Percentiles rank a stretch among this genome's conserved stretches.
phyloP scores from a whole-genome alignment of 2,797 vertebrate genomes.

The Euphonia xanthogaster region DNA sequence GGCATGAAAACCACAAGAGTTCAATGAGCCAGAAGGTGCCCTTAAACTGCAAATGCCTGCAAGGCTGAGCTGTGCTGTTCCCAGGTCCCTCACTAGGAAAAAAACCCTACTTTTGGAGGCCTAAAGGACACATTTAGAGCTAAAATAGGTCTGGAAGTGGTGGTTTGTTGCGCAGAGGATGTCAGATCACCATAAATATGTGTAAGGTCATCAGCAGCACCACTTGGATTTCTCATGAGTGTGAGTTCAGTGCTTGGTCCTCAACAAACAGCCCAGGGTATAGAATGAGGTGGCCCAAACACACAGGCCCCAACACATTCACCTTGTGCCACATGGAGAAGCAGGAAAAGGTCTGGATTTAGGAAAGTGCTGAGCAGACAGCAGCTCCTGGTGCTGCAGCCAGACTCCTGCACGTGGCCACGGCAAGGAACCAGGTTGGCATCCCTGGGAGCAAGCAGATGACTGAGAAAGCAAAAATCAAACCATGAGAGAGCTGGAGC shows the following conservation, averaged over 20 bases:
- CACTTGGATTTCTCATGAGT: rapidly evolving
- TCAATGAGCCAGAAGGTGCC: neutral
- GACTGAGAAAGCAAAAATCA: neutral
- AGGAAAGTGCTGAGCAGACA: neutral
- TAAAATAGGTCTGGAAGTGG: neutral
- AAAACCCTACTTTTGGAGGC: neutral
- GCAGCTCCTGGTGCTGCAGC: neutral
- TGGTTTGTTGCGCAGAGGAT: neutral
- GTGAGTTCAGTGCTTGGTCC: neutral
- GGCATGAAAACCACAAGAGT: neutral
- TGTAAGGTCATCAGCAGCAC: neutral
- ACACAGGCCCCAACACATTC: neutral
- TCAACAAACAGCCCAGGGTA: neutral
- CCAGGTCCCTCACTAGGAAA: neutral
- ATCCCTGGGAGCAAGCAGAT: neutral
- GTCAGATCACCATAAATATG: rapidly evolving
- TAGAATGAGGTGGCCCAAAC: neutral
- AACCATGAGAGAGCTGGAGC: neutral
- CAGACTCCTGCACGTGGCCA: neutral
- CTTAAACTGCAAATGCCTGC: neutral
- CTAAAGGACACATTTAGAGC: neutral
- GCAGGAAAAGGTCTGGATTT: neutral
- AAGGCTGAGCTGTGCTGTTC: neutral
- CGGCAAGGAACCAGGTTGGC: neutral
- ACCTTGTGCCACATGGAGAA: neutral